phyloP scores from a whole-genome alignment of 2,888 invertebrate genomes.

The Phrixothrix hirtus region DNA sequence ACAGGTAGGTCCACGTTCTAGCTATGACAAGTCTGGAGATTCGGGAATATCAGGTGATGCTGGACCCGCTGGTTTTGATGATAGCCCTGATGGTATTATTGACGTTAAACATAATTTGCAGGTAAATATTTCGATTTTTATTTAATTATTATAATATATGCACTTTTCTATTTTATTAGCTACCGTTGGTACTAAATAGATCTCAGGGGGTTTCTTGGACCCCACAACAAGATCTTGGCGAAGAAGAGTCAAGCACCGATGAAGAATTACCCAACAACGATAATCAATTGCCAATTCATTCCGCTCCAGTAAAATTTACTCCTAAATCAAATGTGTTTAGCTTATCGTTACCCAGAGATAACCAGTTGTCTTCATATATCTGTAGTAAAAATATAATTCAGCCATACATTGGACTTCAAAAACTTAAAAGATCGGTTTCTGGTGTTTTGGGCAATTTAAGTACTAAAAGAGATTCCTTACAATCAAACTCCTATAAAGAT shows the following conservation, averaged over 20 bases:
- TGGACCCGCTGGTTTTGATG: conserved; percentile 62
- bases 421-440: conserved; percentile 71
- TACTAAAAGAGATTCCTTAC: conserved; percentile 39
- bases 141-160: conserved; percentile 2
- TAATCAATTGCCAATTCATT: conserved; percentile 37
- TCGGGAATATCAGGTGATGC: conserved; percentile 83
- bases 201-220: conserved; percentile 66
- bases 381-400: conserved; percentile 47
- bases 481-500: conserved; percentile 41
- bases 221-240: conserved; percentile 83
- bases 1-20: conserved; percentile 58
- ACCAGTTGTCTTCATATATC: conserved; percentile 55
- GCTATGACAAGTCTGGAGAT: conserved; percentile 78
- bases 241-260: conserved; percentile 52
- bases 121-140: conserved; percentile 33
- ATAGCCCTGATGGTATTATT: conserved; percentile 51
- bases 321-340: conserved; percentile 70
- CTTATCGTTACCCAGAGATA: conserved; percentile 73
- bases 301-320: conserved; percentile 51
- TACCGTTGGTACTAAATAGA: conserved; percentile 17
- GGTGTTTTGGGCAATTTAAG: conserved; percentile 56
- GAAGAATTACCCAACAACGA: conserved; percentile 43
- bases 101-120: conserved; percentile 46
- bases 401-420: conserved; percentile 58
- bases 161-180: conserved; percentile 12